Evolutionary conservation across 2,888 invertebrate species (phyloP), one percentile per base, ranked within the genome.

Genomic region (Taenaris catops): DNA sequence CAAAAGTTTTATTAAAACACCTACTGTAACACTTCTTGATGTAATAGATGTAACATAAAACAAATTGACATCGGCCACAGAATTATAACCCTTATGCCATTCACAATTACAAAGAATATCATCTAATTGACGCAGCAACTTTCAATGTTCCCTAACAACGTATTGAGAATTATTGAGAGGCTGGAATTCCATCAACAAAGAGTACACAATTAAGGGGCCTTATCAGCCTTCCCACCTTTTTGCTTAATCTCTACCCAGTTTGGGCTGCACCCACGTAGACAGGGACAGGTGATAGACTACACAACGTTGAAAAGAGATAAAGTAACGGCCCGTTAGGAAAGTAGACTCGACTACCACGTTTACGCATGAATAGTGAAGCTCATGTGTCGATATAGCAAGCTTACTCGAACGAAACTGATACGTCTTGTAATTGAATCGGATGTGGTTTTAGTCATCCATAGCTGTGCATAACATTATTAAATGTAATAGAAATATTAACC

Each of bases 261-360:
- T 68, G 53, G 62, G 55, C 58, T 69, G 72, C 78, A 63, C 74
- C 76, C 66, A 74, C 74, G 60, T 61, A 61, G 70, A 81, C 26
- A 48, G 48, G 44, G 71, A 74, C 33, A 46, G 51, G 37, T 34
- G 36, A 54, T 44, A 26, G 31, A 39, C 32, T 16, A 5, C n/a
- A 26, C 12, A 34, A 38, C 31, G 65, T 39, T 38, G 41, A 55
- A 73, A 38, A 51, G 63, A 56, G 70, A 74, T 1, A 38, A 39
- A 38, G 46, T 40, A n/a, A 56, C 39, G 51, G 60, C 62, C 81
- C 81, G 84, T 84, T 84, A 80, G 65, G 64, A 76, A 75, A 78
- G 72, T 66, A 60, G 69, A 63, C 55, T 55, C 54, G 69, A 79
- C 83, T 83, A 83, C 84, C 56, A 64, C 69, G 61, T 70, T 84